Evolutionary conservation across 2,113 vertebrate genomes (phyloP).

Genomic region (Semicossyphus pulcher): DNA sequence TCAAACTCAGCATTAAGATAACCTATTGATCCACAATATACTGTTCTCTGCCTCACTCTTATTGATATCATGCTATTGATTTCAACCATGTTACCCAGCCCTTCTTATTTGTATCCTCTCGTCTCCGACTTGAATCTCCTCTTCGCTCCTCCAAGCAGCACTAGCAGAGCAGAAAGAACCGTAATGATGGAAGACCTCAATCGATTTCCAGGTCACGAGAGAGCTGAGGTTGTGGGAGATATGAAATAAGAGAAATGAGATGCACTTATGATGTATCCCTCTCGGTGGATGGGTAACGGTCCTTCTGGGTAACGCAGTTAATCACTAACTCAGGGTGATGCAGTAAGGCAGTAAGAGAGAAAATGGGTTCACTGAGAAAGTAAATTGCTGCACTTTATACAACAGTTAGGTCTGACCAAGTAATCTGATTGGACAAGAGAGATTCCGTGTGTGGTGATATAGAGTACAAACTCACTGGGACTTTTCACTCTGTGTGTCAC

Average conservation of each 20-base stretch:
- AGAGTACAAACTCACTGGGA: no score
- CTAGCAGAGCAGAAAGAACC: slow-evolving; percentile 13
- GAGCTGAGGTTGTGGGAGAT: slow-evolving; percentile 35
- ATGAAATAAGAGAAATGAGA: slow-evolving; percentile 50
- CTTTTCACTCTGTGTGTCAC: no score
- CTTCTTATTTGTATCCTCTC: slow-evolving; percentile 10
- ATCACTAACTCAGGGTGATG: slow-evolving; percentile 26
- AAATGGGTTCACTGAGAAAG: slow-evolving; percentile 6
- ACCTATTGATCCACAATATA: not conserved
- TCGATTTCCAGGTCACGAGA: slow-evolving; percentile 58
- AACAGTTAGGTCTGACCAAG: no score
- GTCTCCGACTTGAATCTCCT: not conserved
- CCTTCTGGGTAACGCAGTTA: slow-evolving; percentile 30
- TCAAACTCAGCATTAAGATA: not conserved
- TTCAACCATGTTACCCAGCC: slow-evolving; percentile 1
- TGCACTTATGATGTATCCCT: slow-evolving; percentile 27
- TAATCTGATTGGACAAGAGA: no score
- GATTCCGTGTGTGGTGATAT: no score
- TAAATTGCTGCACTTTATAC: slow-evolving; percentile 9
- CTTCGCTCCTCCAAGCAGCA: not conserved
- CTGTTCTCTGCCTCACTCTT: not conserved
- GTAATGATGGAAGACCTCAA: slow-evolving; percentile 42
- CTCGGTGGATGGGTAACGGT: slow-evolving; percentile 22
- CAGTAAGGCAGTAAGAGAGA: not conserved
- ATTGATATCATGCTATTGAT: slow-evolving; percentile 46